These are phyloP conservation scores for Yponomeuta malinellus DNA, from an alignment of 2,888 invertebrate genomes.

Conservation along the genomic window DNA sequence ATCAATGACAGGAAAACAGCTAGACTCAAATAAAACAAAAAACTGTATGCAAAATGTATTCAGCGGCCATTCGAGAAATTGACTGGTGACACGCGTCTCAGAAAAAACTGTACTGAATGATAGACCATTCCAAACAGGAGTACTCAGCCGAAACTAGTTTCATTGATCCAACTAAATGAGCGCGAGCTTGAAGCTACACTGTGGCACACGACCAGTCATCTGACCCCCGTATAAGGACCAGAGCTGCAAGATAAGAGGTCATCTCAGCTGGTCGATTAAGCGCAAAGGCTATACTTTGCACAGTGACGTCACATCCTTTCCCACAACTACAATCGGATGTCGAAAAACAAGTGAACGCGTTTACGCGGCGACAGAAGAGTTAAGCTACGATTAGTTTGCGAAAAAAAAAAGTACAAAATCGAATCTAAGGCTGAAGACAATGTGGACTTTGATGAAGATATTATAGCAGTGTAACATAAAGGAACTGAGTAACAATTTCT, in stretches of 20 bases:
- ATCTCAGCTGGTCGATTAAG: background rate
- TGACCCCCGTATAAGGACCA: background rate
- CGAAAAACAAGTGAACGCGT: conserved; percentile 5
- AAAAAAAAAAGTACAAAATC: background rate
- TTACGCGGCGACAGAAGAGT: conserved; percentile 6
- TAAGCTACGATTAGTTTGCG: background rate
- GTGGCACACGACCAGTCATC: background rate
- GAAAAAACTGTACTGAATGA: background rate
- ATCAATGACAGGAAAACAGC: background rate
- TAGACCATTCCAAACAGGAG: background rate
- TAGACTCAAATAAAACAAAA: background rate
- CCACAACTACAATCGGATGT: conserved; percentile 10
- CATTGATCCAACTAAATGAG: background rate
- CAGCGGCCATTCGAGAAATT: background rate
- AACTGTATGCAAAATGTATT: background rate
- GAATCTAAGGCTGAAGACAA: background rate
- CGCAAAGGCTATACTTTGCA: conserved; percentile 3
- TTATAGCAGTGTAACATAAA: background rate
- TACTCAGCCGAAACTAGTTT: background rate
- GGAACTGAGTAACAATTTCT: too few species aligned
- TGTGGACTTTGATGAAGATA: background rate
- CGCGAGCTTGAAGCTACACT: background rate
- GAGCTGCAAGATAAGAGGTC: background rate
- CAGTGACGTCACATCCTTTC: background rate
- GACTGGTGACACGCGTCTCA: background rate